Conservation (phyloP, 2,797 vertebrate genomes). For the Anguilla megastoma region DNA sequence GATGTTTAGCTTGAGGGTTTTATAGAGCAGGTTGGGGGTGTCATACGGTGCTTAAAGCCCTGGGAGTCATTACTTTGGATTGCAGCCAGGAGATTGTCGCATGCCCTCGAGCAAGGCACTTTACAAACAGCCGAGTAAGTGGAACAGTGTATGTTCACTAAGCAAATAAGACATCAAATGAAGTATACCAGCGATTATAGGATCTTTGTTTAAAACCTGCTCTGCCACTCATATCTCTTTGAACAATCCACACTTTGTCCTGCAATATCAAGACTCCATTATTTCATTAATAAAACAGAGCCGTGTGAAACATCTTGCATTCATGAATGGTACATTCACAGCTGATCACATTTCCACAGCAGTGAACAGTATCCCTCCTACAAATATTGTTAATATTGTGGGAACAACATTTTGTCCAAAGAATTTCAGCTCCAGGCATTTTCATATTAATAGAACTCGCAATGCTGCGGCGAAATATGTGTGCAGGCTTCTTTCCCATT, state of each 20-base stretch:
- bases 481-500: neutral
- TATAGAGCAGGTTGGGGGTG: neutral
- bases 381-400: neutral
- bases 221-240: neutral
- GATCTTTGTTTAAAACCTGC: slow-evolving; percentile 10
- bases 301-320: neutral
- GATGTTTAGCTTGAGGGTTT: neutral
- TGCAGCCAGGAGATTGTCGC: no score
- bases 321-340: no score
- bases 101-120: neutral
- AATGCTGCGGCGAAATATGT: neutral
- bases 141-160: neutral
- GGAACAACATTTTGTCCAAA: neutral
- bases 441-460: neutral
- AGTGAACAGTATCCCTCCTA: neutral
- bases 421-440: neutral
- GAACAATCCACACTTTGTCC: neutral
- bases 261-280: neutral
- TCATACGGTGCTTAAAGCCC: neutral
- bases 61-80: neutral
- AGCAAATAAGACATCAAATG: neutral
- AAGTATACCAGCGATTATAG: neutral
- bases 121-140: neutral
- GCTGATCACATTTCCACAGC: neutral
- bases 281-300: neutral